These are phyloP conservation scores for Teleopsis dalmanni DNA, from an alignment of 1,140 invertebrate genomes.

Conservation along the genomic window DNA sequence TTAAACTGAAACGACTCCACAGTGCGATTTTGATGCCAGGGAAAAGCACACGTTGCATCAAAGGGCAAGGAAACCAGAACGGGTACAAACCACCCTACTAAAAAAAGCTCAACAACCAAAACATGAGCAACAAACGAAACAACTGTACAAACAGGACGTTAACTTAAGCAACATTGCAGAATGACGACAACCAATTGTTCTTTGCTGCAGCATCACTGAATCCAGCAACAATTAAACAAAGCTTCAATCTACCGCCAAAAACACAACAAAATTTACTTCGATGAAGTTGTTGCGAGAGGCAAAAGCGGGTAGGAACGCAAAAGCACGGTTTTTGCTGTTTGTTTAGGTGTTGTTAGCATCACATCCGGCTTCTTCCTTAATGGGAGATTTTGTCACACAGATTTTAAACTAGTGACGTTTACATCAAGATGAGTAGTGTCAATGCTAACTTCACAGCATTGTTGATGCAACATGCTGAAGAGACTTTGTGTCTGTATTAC, in stretches of 20 bases:
- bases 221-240: slow-evolving; percentile 2
- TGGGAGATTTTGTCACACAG: no score
- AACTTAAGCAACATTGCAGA: background rate
- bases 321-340: no score
- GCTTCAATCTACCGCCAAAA: slow-evolving; percentile 3
- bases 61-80: background rate
- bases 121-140: slow-evolving; percentile 5
- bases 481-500: no score
- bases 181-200: background rate
- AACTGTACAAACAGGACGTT: background rate
- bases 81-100: background rate
- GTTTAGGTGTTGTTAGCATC: no score
- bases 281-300: no score
- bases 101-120: slow-evolving; percentile 16
- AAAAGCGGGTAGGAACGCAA: no score
- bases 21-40: slow-evolving; percentile 23
- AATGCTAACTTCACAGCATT: no score
- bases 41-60: slow-evolving; percentile 1
- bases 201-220: background rate
- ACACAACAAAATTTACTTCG: no score
- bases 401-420: no score
- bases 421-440: no score
- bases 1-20: slow-evolving; percentile 23
- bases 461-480: no score
- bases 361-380: no score